phyloP scores from a whole-genome alignment of 2,797 vertebrate species.

The Dryobates pubescens region DNA sequence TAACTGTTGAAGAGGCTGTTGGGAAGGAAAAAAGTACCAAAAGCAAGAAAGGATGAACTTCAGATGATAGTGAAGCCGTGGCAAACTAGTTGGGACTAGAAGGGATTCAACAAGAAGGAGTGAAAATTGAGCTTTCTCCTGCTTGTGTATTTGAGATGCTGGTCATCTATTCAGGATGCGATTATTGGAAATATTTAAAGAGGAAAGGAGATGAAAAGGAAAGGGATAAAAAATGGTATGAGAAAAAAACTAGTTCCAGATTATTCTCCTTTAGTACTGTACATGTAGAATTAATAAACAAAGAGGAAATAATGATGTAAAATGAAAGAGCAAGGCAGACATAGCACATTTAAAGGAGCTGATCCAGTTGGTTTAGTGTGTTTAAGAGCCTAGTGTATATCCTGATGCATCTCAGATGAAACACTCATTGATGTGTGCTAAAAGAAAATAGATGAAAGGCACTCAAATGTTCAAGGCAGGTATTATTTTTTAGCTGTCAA shows the following conservation, averaged over 20 bases:
- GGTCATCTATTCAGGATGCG: fast-evolving
- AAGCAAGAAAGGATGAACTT: neutral
- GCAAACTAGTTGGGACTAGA: neutral
- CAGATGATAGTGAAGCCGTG: neutral
- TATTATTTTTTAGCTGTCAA: slow-evolving; percentile 25
- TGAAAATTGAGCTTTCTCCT: neutral
- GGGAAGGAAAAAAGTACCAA: neutral
- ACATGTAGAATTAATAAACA: neutral
- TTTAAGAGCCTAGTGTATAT: slow-evolving; percentile 41
- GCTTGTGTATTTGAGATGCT: neutral
- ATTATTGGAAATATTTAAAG: neutral
- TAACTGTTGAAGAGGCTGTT: neutral
- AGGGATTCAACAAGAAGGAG: neutral
- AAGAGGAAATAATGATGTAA: neutral
- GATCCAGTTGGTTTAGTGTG: slow-evolving; percentile 29
- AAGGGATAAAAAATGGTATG: neutral
- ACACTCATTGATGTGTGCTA: neutral
- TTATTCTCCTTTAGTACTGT: neutral
- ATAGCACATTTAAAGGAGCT: slow-evolving; percentile 7
- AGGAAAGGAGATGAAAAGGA: neutral
- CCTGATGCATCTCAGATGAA: slow-evolving; percentile 28
- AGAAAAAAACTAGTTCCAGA: neutral
- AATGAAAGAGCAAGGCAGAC: slow-evolving; percentile 11
- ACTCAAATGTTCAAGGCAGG: slow-evolving; percentile 39
- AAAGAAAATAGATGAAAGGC: slow-evolving; percentile 59